Evolutionary conservation across 2,113 vertebrate genomes (phyloP).

Genomic region (Tragelaphus scriptus): DNA sequence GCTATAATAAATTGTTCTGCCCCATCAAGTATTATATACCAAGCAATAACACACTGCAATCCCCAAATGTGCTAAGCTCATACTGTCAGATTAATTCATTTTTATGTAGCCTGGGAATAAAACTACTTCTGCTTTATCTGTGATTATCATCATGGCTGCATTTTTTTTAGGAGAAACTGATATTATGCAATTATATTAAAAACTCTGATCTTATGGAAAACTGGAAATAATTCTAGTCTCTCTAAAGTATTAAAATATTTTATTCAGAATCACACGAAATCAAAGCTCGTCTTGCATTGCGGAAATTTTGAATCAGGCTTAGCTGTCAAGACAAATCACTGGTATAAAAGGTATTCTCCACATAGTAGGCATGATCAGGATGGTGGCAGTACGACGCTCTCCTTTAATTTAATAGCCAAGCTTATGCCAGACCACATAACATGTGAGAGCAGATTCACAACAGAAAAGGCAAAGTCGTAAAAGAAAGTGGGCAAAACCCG

Average conservation of each 20-base stretch:
- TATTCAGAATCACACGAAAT: background rate
- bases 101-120: background rate
- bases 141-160: background rate
- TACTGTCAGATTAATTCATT: conserved; percentile 33
- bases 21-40: background rate
- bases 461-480: background rate
- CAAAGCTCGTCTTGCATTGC: background rate
- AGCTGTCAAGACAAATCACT: background rate
- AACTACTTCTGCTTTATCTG: background rate
- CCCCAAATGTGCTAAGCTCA: background rate
- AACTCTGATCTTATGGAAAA: background rate
- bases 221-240: conserved; percentile 14
- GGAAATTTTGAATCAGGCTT: background rate
- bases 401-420: background rate
- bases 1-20: background rate
- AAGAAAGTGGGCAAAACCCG: background rate
- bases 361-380: background rate
- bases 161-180: background rate
- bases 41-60: background rate
- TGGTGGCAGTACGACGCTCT: background rate
- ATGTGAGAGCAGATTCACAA: background rate
- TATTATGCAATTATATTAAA: background rate
- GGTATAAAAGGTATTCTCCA: background rate
- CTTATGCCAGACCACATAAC: background rate
- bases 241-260: background rate